These are phyloP conservation scores for Cosmopolites sordidus DNA, from an alignment of 2,888 invertebrate species.

Conservation along the genomic window DNA sequence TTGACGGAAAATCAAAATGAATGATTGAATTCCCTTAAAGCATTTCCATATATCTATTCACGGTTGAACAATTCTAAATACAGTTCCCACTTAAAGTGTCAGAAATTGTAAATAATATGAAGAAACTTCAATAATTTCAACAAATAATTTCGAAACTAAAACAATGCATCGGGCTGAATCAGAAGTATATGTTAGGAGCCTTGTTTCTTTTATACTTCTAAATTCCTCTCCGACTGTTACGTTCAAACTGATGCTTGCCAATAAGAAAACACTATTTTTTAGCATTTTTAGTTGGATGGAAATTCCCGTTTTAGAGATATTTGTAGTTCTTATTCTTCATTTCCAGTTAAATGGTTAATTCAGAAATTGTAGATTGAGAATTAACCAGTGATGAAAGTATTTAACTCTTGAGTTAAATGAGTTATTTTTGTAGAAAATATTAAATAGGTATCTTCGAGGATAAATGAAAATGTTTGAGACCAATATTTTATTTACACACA, in stretches of 20 bases:
- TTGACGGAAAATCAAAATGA: too few relatives aligned
- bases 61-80: not conserved
- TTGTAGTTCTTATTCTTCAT: not conserved
- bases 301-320: too few relatives aligned
- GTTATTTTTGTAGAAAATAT: too few relatives aligned
- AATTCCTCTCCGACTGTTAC: not conserved
- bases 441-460: too few relatives aligned
- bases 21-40: too few relatives aligned
- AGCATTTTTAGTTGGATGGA: not conserved
- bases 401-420: too few relatives aligned
- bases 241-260: not conserved
- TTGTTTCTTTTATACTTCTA: not conserved
- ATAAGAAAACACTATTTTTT: not conserved
- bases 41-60: not conserved
- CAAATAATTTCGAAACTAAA: not conserved
- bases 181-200: not conserved
- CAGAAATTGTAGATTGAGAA: not conserved
- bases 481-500: too few relatives aligned
- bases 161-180: not conserved
- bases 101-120: not conserved
- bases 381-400: not conserved
- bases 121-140: too few relatives aligned
- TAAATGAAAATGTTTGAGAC: too few relatives aligned
- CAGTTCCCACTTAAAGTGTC: not conserved
- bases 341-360: not conserved